Evolutionary conservation across 2,797 vertebrate genomes (phyloP), one percentile per base, ranked within the genome.

Genomic region (Sorex maritimensis): DNA sequence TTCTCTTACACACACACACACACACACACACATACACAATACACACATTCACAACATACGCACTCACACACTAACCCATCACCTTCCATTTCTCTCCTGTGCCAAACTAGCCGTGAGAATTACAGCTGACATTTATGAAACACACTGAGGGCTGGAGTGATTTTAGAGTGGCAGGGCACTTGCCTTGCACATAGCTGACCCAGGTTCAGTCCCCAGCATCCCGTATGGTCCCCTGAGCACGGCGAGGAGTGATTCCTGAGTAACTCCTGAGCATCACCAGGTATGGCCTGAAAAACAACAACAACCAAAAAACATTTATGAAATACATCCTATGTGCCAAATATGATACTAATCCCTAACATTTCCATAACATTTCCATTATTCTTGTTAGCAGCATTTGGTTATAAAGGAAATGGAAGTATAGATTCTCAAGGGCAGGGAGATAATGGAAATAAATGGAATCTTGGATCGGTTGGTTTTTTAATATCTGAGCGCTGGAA

Each of bases 341-440:
- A 78, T 30, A 44, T 12, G 3, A 26, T 23, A 24, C 30, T 6
- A 30, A 83, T 38, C 79, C 55, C 41, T 26, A n/a, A 41, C 19
- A 55, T 89, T 81, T 72, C 86, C 26, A 34, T 65, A n/a, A 41
- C 19, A 55, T 89, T 81, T 72, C 86, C 26, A 44, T 65, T 26
- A 21, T 41, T 71, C 5, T 28, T 28, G n/a, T 21, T 38, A n/a
- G 52, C 63, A 26, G 0, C 34, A 21, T 26, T 90, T 67, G 21
- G 21, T 34, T 5, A 46, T 23, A 26, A 23, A 81, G 52, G 41
- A 86, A 72, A 90, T 21, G 1, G n/a, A 63, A 15, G 28, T 46
- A 34, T 23, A 58, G 81, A 52, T 67, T 26, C 23, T 65, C 19
- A 11, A 46, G 69, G 17, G 67, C 63, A 12, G 19, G 68, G 28